Evolutionary conservation across 2,113 vertebrate genomes (phyloP), one percentile per base, ranked within the genome.

Genomic region (Australoheros scitulus): DNA sequence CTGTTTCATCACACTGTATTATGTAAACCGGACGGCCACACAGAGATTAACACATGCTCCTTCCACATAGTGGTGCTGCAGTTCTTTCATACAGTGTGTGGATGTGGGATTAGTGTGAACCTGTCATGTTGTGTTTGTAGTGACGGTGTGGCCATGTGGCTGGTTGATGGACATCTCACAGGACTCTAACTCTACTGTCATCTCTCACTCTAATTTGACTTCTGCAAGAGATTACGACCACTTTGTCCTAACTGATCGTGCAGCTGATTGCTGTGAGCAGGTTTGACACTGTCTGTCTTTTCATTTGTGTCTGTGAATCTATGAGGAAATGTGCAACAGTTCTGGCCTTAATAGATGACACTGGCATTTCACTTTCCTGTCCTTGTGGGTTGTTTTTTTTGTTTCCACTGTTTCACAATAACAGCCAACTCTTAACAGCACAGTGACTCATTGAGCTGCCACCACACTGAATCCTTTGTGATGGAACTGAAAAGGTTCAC

Each of bases 331-430:
- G 61, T 74, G 38, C 50, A 84, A 61, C 68, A 57, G 43, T 72
- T 81, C 78, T 50, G 75, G 83, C 87, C 82, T 91, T 86, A 88
- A 75, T 55, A 84, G 76, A 77, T 10, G 24, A 81, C 17, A n/a
- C 36, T 60, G 38, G 72, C 56, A 20, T 79, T 56, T 60, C 56
- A 59, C 14, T 26, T 1, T 3, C 15, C 22, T 80, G 61, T 79
- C 61, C 4, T 70, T 2, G 34, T 55, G n/a, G 70, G 68, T 32
- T 87, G 34, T 2, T 79, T 74, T 50, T 63, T 83, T 57, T 58
- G 29, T 26, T 29, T 29, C 6, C 55, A 20, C 10, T 11, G 22
- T 11, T 47, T 11, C 50, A 11, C 68, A 72, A 0, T n/a, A 55
- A 55, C 24, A 47, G 75, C 3, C 26, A 29, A n/a, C 22, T 65